Percentiles rank a stretch among this genome's conserved stretches.
Evolutionary conservation across 1,140 invertebrate species (phyloP).

Genomic region (Sitobion miscanthi): DNA sequence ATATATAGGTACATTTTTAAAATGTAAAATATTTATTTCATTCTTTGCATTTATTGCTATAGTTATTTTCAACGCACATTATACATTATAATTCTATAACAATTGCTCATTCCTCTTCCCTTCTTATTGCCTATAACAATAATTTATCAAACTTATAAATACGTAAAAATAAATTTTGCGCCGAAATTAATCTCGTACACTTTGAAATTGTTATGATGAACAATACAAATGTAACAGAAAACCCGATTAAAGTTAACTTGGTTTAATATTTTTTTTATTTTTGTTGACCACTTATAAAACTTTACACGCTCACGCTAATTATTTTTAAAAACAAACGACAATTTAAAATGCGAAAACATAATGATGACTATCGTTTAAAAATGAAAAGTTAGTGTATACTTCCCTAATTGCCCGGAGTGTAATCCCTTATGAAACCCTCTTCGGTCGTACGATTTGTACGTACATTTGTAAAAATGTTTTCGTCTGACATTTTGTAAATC

Average conservation of each 20-base stretch:
- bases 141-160: background rate
- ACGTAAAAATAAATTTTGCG: background rate
- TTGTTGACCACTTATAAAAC: background rate
- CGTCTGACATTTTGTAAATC: slow-evolving; percentile 7
- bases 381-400: slow-evolving; percentile 24
- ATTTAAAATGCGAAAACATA: background rate
- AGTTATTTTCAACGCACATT: background rate
- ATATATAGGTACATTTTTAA: slow-evolving; percentile 27
- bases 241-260: background rate
- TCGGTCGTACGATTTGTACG: background rate
- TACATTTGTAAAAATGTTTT: slow-evolving; percentile 8
- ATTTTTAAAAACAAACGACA: slow-evolving; percentile 13
- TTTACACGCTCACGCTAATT: background rate
- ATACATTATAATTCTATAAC: background rate
- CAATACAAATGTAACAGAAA: background rate
- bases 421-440: slow-evolving; percentile 17
- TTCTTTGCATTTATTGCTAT: background rate
- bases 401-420: background rate
- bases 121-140: background rate
- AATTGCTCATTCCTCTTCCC: background rate
- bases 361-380: slow-evolving; percentile 24
- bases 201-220: background rate
- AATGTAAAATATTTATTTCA: background rate
- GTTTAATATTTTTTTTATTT: background rate
- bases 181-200: background rate